phyloP scores from a whole-genome alignment of 2,113 vertebrate genomes.

The Psephotus haematonotus region DNA sequence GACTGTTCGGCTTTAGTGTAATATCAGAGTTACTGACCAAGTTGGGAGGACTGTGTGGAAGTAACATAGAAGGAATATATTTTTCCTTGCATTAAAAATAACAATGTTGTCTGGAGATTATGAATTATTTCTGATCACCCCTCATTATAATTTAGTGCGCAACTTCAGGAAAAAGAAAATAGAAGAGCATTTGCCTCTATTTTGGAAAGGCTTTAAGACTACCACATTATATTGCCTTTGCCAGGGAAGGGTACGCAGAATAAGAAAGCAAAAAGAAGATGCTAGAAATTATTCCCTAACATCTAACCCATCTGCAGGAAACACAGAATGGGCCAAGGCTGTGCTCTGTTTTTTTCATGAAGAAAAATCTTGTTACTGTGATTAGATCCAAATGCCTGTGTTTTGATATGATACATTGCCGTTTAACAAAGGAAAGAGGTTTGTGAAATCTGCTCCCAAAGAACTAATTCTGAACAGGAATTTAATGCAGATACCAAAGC shows the following conservation, averaged over 20 bases:
- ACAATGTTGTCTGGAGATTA: not conserved
- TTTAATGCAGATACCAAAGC: constrained; percentile 3
- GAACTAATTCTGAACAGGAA: not conserved
- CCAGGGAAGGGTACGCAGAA: not conserved
- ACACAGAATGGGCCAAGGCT: not conserved
- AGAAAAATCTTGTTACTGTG: not conserved
- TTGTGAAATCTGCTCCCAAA: not conserved
- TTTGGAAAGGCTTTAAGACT: not conserved
- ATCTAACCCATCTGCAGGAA: not conserved
- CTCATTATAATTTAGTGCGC: not conserved
- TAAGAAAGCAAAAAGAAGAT: not conserved
- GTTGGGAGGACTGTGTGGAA: not conserved
- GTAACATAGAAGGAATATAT: not conserved
- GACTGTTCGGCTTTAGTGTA: not conserved
- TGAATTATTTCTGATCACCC: not conserved
- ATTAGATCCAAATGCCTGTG: not conserved
- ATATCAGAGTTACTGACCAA: not conserved
- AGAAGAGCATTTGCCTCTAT: not conserved
- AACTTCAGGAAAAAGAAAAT: not conserved
- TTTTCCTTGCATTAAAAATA: not conserved
- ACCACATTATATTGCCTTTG: not conserved
- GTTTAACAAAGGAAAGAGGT: constrained; percentile 10
- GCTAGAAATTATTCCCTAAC: not conserved
- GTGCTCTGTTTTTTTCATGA: not conserved
- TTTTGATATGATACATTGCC: not conserved